Evolutionary conservation across 2,888 invertebrate genomes (phyloP).

Genomic region (Drosophila helvetica): DNA sequence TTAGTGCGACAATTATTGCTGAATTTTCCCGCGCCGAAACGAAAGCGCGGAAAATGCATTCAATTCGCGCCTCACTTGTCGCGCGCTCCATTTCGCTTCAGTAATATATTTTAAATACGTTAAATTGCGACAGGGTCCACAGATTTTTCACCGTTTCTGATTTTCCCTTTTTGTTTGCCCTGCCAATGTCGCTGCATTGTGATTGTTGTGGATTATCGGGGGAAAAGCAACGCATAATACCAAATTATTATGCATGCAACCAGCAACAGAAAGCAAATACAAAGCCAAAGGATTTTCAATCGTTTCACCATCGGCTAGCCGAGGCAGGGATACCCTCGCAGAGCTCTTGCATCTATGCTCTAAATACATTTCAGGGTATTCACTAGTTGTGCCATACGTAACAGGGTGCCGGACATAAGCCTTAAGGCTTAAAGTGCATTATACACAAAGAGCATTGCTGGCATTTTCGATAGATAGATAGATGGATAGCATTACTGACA

Average conservation of each 20-base stretch:
- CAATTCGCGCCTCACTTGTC: slow-evolving; percentile 33
- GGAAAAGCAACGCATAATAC: slow-evolving; percentile 65
- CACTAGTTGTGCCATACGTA: background rate
- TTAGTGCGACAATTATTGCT: slow-evolving; percentile 50
- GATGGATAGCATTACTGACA: no score
- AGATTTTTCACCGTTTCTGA: slow-evolving; percentile 35
- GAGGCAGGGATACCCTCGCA: slow-evolving; percentile 11
- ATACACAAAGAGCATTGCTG: background rate
- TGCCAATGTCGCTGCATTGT: slow-evolving; percentile 32
- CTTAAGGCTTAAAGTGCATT: background rate
- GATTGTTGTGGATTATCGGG: slow-evolving; percentile 69
- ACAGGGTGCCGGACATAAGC: background rate
- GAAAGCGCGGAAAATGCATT: slow-evolving; percentile 2
- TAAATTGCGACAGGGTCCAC: slow-evolving; percentile 55
- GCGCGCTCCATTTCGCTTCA: slow-evolving; percentile 7
- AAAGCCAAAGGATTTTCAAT: slow-evolving; percentile 16
- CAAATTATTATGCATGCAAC: slow-evolving; percentile 77
- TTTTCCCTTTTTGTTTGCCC: slow-evolving; percentile 28
- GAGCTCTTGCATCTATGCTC: no score
- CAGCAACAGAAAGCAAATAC: slow-evolving; percentile 43
- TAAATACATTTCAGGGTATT: background rate
- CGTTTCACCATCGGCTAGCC: slow-evolving; percentile 19
- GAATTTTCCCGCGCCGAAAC: slow-evolving; percentile 33
- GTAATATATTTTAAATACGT: slow-evolving; percentile 58
- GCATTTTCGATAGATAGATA: background rate